Percentiles rank a stretch among this genome's conserved stretches.
Evolutionary conservation across 2,113 vertebrate genomes (phyloP).

Genomic region (Mus musculus): DNA sequence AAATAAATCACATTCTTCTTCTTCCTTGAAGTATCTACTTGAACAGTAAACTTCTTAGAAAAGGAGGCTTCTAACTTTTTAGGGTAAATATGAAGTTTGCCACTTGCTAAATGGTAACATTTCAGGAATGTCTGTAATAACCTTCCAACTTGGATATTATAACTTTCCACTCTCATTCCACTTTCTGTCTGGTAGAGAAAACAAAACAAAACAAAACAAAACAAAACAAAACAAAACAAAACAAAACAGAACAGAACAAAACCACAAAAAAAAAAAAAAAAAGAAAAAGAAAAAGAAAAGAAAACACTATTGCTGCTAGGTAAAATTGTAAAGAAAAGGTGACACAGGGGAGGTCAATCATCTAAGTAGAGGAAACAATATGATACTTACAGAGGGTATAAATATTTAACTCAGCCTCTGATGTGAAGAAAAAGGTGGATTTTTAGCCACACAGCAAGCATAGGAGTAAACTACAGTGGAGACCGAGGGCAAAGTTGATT

Average conservation of each 20-base stretch:
- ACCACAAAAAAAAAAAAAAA: too few species aligned
- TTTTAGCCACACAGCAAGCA: not conserved
- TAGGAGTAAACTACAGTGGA: not conserved
- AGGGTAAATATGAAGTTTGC: conserved; percentile 37
- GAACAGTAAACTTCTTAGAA: not conserved
- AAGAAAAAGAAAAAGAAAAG: too few species aligned
- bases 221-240: not conserved
- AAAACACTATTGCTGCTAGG: not conserved
- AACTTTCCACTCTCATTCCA: conserved; percentile 35
- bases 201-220: not conserved
- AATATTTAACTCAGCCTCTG: not conserved
- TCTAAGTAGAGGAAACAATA: not conserved
- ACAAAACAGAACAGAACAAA: not conserved
- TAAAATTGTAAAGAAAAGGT: not conserved
- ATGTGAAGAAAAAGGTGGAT: not conserved
- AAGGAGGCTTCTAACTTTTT: conserved; percentile 26
- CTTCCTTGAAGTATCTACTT: not conserved
- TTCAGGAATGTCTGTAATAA: conserved; percentile 24
- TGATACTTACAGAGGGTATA: not conserved
- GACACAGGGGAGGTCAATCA: not conserved
- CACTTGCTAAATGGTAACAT: not conserved
- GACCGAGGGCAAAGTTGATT: not conserved
- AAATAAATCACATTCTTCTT: conserved; percentile 36
- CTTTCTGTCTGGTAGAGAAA: not conserved
- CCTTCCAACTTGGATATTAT: not conserved